phyloP scores from a whole-genome alignment of 1,140 invertebrate genomes.

The Drosophila rhopaloa region DNA sequence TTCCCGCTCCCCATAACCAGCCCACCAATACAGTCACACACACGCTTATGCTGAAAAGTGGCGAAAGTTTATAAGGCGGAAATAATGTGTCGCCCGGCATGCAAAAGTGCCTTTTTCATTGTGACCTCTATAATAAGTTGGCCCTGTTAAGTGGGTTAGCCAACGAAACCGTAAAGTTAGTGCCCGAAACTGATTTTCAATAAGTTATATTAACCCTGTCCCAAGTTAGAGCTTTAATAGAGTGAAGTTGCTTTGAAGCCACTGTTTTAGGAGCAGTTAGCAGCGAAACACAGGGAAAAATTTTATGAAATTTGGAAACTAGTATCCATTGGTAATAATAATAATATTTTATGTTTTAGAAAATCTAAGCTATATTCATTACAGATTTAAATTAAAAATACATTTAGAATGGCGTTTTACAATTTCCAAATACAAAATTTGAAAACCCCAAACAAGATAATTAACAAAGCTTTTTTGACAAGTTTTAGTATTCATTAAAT shows the following conservation, averaged over 20 bases:
- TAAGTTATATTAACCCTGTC: constrained; percentile 6
- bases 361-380: too few species aligned
- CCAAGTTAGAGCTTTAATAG: neutral
- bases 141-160: constrained; percentile 44
- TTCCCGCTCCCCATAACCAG: constrained; percentile 1
- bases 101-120: constrained; percentile 40
- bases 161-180: constrained; percentile 24
- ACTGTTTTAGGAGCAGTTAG: neutral
- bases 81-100: constrained; percentile 76
- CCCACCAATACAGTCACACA: neutral
- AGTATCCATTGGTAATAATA: too few species aligned
- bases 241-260: neutral
- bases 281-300: neutral
- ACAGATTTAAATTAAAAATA: too few species aligned
- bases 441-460: too few species aligned
- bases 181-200: constrained; percentile 19
- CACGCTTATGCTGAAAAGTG: constrained; percentile 53
- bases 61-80: constrained; percentile 74
- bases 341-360: too few species aligned
- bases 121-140: constrained; percentile 56
- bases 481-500: too few species aligned
- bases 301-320: too few species aligned
- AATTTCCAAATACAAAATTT: too few species aligned
- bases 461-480: too few species aligned
- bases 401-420: too few species aligned